Percentiles rank a stretch among this genome's conserved stretches.
phyloP scores from a whole-genome alignment of 2,113 vertebrate species.

The Phalacrocorax brasilianus region DNA sequence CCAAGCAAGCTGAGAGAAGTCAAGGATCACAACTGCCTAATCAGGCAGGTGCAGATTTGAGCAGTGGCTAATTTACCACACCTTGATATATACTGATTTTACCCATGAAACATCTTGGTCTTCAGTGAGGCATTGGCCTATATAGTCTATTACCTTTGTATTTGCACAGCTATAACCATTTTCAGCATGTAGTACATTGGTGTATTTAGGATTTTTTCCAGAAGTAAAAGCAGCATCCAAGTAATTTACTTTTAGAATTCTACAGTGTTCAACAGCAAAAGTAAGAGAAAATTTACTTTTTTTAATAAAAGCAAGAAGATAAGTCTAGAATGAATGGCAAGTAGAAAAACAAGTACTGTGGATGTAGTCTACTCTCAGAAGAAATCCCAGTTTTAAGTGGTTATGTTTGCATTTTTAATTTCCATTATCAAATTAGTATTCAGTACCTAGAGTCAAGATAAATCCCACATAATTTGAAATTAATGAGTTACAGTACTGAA shows the following conservation, averaged over 20 bases:
- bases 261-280: not conserved
- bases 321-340: not conserved
- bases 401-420: not conserved
- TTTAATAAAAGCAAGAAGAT: not conserved
- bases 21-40: not conserved
- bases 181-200: not conserved
- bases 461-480: not conserved
- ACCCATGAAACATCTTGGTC: not conserved
- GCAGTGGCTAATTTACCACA: not conserved
- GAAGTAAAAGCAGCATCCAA: not conserved
- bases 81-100: not conserved
- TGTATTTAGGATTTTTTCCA: not conserved
- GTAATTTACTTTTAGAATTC: not conserved
- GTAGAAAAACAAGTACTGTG: not conserved
- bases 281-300: not conserved
- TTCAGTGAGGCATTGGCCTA: not conserved
- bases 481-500: not conserved
- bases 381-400: not conserved
- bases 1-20: not conserved
- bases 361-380: not conserved
- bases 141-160: not conserved
- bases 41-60: not conserved
- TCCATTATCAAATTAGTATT: not conserved
- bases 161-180: not conserved
- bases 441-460: not conserved